A percentile compares a stretch with the other conserved stretches of the same genome.
These are phyloP conservation scores for Turdus rufiventris DNA, from an alignment of 2,113 vertebrate genomes.

Conservation along the genomic window DNA sequence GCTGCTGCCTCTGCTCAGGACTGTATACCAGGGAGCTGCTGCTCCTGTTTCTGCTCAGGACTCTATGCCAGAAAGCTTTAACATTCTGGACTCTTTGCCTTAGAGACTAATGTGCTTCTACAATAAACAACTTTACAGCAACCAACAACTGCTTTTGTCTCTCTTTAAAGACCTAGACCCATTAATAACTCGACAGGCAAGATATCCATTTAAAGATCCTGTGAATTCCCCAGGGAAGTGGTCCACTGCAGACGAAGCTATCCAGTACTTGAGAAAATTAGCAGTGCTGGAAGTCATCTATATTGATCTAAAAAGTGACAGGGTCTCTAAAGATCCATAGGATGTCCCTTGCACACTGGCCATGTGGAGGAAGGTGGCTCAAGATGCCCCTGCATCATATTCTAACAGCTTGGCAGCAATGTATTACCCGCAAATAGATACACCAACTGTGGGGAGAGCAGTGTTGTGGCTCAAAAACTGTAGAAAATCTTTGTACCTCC, in stretches of 20 bases:
- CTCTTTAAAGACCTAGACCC: no score
- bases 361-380: not conserved
- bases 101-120: no score
- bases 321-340: not conserved
- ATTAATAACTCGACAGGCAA: not conserved
- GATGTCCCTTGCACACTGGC: not conserved
- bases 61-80: no score
- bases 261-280: not conserved
- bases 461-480: not conserved
- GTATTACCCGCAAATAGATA: not conserved
- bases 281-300: not conserved
- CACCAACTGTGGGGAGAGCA: not conserved
- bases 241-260: not conserved
- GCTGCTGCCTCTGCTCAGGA: no score
- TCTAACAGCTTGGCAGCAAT: not conserved
- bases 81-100: no score
- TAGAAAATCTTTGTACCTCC: not conserved
- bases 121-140: no score
- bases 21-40: no score
- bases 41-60: no score
- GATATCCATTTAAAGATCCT: not conserved
- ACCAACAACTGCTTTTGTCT: no score
- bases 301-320: not conserved
- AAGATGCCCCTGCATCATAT: not conserved
- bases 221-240: not conserved